Evolutionary conservation across 2,113 vertebrate species (phyloP).

Genomic region (Larimichthys polyactis): DNA sequence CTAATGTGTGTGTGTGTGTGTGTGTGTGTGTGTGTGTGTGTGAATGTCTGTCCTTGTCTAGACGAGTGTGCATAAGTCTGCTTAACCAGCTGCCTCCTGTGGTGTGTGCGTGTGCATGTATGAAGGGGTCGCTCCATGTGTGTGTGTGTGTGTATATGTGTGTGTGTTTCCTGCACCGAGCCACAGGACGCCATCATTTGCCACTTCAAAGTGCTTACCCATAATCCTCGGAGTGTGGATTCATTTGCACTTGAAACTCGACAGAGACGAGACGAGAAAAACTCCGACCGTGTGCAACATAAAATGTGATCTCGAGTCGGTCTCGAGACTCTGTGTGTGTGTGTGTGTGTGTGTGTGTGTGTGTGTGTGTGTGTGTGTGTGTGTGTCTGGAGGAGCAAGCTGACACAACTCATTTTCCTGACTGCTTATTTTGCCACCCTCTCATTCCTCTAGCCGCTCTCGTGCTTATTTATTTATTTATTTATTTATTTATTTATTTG

Average conservation of each 20-base stretch:
- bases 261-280: slow-evolving; percentile 44
- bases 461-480: not conserved
- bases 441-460: not conserved
- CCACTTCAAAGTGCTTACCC: slow-evolving; percentile 72
- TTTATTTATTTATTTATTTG: not conserved
- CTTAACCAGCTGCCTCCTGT: not conserved
- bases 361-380: slow-evolving; percentile 19
- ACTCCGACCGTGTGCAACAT: slow-evolving; percentile 55
- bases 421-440: slow-evolving; percentile 56
- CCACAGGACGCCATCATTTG: slow-evolving; percentile 67
- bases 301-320: slow-evolving; percentile 33
- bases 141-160: not conserved
- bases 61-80: not conserved
- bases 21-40: not conserved
- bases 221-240: slow-evolving; percentile 73
- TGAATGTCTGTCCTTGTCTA: not conserved
- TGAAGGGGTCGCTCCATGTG: not conserved
- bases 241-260: slow-evolving; percentile 78
- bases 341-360: slow-evolving; percentile 15
- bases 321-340: slow-evolving; percentile 9
- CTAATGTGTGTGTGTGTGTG: not conserved
- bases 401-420: slow-evolving; percentile 63
- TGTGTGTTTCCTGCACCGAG: slow-evolving; percentile 28
- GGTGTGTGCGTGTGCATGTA: not conserved
- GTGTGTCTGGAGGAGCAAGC: slow-evolving; percentile 10